Conservation (phyloP, 2,888 invertebrate genomes). For the Agrypnus murinus region DNA sequence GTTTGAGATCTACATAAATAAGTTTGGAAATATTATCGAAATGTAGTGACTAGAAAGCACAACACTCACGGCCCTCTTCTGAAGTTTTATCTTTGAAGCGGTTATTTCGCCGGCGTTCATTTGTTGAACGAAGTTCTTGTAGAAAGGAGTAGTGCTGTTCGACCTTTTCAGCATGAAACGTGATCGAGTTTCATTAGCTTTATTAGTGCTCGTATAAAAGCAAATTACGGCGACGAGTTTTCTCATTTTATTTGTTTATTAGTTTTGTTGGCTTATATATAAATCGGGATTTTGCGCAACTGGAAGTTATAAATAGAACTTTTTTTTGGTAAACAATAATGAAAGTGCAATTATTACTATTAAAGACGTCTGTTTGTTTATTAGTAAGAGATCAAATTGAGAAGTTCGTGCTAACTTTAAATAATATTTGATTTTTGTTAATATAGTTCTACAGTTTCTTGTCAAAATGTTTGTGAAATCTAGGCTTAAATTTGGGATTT, state of each 20-base stretch:
- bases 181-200: constrained; percentile 49
- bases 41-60: constrained; percentile 54
- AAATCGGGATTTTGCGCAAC: constrained; percentile 15
- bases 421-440: background rate
- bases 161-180: constrained; percentile 44
- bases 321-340: constrained; percentile 21
- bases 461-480: constrained; percentile 2
- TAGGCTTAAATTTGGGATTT: background rate
- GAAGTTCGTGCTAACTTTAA: background rate
- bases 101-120: constrained; percentile 64
- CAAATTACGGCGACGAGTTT: constrained; percentile 37
- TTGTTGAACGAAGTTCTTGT: constrained; percentile 58
- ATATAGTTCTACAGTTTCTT: background rate
- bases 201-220: constrained; percentile 29
- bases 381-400: background rate
- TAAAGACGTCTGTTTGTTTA: constrained; percentile 3
- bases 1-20: no score
- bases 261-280: constrained; percentile 13
- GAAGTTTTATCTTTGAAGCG: constrained; percentile 66
- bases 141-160: constrained; percentile 18
- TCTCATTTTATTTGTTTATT: constrained; percentile 24
- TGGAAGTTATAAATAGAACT: constrained; percentile 14
- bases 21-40: constrained; percentile 43
- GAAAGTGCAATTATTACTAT: constrained; percentile 24
- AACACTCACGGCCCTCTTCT: constrained; percentile 62